A percentile compares a stretch with the other conserved stretches of the same genome.
These are phyloP conservation scores for Drosophila ezoana DNA, from an alignment of 2,888 invertebrate species.

Conservation along the genomic window DNA sequence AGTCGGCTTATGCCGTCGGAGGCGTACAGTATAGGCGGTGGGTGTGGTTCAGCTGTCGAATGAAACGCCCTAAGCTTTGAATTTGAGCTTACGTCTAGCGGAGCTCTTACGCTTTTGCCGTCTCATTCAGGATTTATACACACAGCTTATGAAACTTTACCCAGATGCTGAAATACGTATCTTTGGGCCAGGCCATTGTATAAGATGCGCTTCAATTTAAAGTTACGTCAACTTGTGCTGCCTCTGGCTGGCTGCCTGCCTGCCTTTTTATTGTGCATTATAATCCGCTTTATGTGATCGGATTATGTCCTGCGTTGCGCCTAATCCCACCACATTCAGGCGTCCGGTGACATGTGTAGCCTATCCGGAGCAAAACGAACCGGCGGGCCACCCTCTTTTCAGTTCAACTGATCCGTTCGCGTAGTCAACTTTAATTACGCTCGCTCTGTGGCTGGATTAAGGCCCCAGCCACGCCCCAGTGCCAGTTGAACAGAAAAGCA, in stretches of 20 bases:
- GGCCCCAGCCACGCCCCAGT: slow-evolving; percentile 51
- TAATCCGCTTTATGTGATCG: slow-evolving; percentile 80
- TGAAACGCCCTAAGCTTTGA: slow-evolving; percentile 45
- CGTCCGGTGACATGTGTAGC: slow-evolving; percentile 12
- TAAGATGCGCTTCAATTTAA: slow-evolving; percentile 59
- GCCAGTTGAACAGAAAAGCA: slow-evolving; percentile 55
- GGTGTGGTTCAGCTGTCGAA: slow-evolving; percentile 50
- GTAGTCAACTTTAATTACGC: slow-evolving; percentile 73
- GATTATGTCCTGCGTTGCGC: slow-evolving; percentile 75
- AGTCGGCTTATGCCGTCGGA: slow-evolving; percentile 34
- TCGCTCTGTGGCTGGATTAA: slow-evolving; percentile 66
- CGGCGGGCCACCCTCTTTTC: slow-evolving; percentile 20
- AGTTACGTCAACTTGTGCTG: slow-evolving; percentile 54
- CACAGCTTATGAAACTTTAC: slow-evolving; percentile 63
- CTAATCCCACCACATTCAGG: slow-evolving; percentile 57
- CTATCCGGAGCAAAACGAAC: slow-evolving; percentile 3
- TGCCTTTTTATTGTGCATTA: slow-evolving; percentile 60
- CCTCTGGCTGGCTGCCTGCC: slow-evolving; percentile 33
- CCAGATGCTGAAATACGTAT: slow-evolving; percentile 31
- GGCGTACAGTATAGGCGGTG: slow-evolving; percentile 31
- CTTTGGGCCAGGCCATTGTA: slow-evolving; percentile 9
- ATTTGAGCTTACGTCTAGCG: slow-evolving; percentile 49
- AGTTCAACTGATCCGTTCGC: slow-evolving; percentile 64
- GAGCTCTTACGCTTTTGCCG: slow-evolving; percentile 8
- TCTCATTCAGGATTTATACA: slow-evolving; percentile 51